Evolutionary conservation across 2,113 vertebrate genomes (phyloP).

Genomic region (Tachysurus fulvidraco): DNA sequence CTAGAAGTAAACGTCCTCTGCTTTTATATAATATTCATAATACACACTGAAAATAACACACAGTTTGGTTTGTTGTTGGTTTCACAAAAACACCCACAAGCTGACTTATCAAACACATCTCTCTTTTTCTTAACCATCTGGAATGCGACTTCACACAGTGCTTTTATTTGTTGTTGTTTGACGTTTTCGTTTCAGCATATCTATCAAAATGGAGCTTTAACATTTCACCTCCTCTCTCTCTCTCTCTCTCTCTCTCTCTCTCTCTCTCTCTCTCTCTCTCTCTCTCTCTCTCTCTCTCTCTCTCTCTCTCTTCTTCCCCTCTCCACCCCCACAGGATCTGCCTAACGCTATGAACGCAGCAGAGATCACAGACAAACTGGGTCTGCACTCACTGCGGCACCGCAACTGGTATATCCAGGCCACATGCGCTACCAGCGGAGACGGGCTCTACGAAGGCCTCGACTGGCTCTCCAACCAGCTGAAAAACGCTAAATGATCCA

Average conservation of each 20-base stretch:
- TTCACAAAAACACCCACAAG: background rate
- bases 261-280: background rate
- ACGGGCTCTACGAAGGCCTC: conserved; percentile 82
- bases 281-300: too few relatives aligned
- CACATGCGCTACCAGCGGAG: conserved; percentile 79
- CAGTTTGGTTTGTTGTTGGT: background rate
- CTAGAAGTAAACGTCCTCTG: too few relatives aligned
- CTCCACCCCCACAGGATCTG: conserved; percentile 70
- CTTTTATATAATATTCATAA: too few relatives aligned
- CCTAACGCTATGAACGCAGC: conserved; percentile 81
- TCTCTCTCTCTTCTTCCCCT: background rate
- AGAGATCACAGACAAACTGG: conserved; percentile 81
- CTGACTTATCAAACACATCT: too few relatives aligned
- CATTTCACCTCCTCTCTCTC: background rate
- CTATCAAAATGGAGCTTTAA: background rate
- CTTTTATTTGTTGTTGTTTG: background rate
- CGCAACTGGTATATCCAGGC: conserved; percentile 82
- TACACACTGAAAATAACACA: too few relatives aligned
- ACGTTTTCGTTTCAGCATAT: background rate
- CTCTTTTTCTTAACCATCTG: too few relatives aligned
- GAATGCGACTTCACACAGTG: background rate
- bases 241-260: background rate
- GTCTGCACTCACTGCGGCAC: conserved; percentile 69
- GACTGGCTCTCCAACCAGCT: conserved; percentile 82
- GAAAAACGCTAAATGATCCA: conserved; percentile 77